Evolutionary conservation across 2,113 vertebrate species (phyloP), one percentile per base, ranked within the genome.

Genomic region (Dasyprocta punctata): DNA sequence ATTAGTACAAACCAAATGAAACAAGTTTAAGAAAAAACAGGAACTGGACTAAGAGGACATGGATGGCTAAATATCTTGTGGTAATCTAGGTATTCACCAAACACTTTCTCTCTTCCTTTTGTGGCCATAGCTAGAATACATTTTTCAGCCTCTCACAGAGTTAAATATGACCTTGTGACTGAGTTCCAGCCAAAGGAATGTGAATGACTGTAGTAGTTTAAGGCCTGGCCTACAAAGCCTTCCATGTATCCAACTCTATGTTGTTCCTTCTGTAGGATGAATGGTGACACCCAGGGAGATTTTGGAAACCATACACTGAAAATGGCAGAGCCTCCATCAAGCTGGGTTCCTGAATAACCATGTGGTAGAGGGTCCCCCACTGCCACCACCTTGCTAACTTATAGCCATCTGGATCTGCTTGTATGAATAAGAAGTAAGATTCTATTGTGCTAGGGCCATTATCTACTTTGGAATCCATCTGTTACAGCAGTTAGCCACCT

Each of bases 91-190:
- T 91, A 24, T 41, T 95, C 47, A 80, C 73, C 80, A 93, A 92
- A 88, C 30, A 28, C 78, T 75, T 83, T 86, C 97, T 82, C 41
- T 87, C 58, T 94, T 94, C 61, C 61, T 85, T 96, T 81, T 65
- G 36, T 73, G 47, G 81, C 63, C 63, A 78, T 0, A 90, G 61
- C 30, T 52, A 89, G 61, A 80, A 17, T 44, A 75, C 12, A 93
- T 47, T 96, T 84, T 94, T 89, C 41, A 97, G 54, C 44, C 73
- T 91, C 67, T 49, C 52, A 78, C 19, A 58, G 8, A 86, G 52
- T 82, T 86, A 92, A 90, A 89, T 44, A 80, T 60, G 41, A 28
- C 19, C 65, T 22, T 16, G 28, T 63, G 85, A 81, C n/a, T 44
- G 88, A 86, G 41, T 54, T 92, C 41, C 33, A 85, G 75, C 12